Conservation (phyloP, 1,140 invertebrate genomes). For the Hirudo medicinalis region DNA sequence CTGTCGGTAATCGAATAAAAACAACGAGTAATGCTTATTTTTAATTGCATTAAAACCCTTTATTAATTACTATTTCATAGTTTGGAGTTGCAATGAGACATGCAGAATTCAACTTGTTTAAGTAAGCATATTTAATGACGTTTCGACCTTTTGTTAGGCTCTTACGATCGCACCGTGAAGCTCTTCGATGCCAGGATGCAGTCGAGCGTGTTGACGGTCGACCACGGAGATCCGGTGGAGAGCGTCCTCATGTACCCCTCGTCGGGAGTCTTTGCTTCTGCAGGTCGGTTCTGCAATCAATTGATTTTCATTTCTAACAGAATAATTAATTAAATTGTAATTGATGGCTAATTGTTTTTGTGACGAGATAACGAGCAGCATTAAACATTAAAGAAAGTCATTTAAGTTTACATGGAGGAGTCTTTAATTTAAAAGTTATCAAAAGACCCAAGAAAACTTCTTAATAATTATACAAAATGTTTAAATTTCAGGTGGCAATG, state of each 20-base stretch:
- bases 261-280: slow-evolving; percentile 76
- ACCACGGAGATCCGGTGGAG: slow-evolving; percentile 82
- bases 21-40: neutral
- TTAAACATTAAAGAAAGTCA: too few relatives aligned
- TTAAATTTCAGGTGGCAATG: slow-evolving; percentile 56
- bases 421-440: too few relatives aligned
- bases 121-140: too few relatives aligned
- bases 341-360: neutral
- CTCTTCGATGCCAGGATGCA: slow-evolving; percentile 67
- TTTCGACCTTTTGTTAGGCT: slow-evolving; percentile 52
- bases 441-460: too few relatives aligned
- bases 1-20: neutral
- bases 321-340: neutral
- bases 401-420: too few relatives aligned
- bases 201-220: slow-evolving; percentile 56
- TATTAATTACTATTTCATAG: too few relatives aligned
- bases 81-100: too few relatives aligned
- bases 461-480: neutral
- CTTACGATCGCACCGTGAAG: slow-evolving; percentile 81
- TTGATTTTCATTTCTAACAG: neutral
- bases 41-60: neutral
- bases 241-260: slow-evolving; percentile 72
- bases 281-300: slow-evolving; percentile 46
- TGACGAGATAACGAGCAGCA: too few relatives aligned
- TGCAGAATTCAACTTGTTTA: too few relatives aligned